Evolutionary conservation across 2,113 vertebrate species (phyloP).

Genomic region (Dolichallabes microphthalmus): DNA sequence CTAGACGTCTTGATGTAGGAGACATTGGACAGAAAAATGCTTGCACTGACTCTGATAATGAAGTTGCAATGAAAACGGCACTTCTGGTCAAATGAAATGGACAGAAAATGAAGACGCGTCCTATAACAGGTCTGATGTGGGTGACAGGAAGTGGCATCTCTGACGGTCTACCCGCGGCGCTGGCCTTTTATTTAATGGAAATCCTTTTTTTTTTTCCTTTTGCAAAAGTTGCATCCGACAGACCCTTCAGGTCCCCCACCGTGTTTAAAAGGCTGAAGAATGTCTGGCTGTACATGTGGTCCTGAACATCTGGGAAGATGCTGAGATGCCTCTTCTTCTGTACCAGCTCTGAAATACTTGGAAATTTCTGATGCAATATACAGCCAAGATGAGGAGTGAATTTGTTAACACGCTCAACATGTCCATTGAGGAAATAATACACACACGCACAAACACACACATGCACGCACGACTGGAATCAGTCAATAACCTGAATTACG

Average conservation of each 20-base stretch:
- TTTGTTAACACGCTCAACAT: neutral
- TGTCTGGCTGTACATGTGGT: neutral
- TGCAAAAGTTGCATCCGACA: neutral
- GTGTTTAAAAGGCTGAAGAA: neutral
- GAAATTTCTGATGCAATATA: neutral
- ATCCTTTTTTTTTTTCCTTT: neutral
- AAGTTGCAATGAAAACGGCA: neutral
- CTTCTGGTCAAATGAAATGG: neutral
- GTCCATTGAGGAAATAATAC: neutral
- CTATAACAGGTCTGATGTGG: neutral
- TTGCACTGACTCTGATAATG: neutral
- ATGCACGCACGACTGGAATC: neutral
- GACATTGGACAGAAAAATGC: neutral
- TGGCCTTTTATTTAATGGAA: conserved; percentile 1
- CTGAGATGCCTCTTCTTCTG: conserved; percentile 14
- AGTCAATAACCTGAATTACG: neutral
- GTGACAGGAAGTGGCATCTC: neutral
- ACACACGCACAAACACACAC: neutral
- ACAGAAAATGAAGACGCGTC: too few relatives aligned
- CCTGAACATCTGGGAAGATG: neutral
- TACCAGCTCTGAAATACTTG: too few relatives aligned
- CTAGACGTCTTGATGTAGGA: neutral
- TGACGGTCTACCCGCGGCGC: neutral
- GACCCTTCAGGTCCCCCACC: neutral
- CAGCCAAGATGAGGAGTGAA: neutral